Conservation (phyloP, 2,113 vertebrate species). For the Vulpes lagopus region DNA sequence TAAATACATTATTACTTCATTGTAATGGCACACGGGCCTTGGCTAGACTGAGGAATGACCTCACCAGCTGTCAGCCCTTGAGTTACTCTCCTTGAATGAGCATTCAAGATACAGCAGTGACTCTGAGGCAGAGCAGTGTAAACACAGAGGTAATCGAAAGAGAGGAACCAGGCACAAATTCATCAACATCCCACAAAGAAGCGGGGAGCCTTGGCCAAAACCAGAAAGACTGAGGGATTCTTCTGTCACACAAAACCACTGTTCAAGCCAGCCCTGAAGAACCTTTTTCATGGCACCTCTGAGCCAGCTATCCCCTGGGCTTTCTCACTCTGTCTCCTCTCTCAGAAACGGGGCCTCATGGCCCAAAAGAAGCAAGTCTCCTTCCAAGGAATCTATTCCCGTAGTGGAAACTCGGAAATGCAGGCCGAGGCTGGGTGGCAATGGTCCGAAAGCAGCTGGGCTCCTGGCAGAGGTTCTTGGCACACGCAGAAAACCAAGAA, state of each 20-base stretch:
- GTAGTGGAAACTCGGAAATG: slow-evolving; percentile 62
- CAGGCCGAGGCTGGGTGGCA: slow-evolving; percentile 24
- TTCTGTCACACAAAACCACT: slow-evolving; percentile 49
- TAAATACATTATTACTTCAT: slow-evolving; percentile 91
- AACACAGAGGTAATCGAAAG: not conserved
- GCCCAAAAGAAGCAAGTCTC: slow-evolving; percentile 69
- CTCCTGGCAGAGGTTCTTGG: slow-evolving; percentile 37
- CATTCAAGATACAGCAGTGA: slow-evolving; percentile 46
- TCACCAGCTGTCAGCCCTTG: slow-evolving; percentile 87
- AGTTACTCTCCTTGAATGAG: slow-evolving; percentile 75
- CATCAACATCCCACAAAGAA: not conserved
- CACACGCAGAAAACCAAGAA: slow-evolving; percentile 53
- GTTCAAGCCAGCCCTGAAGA: not conserved
- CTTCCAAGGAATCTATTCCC: slow-evolving; percentile 69
- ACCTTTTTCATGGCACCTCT: slow-evolving; percentile 39
- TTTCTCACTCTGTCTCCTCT: slow-evolving; percentile 65
- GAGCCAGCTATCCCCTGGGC: not conserved
- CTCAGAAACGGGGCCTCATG: slow-evolving; percentile 9
- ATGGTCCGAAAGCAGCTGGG: slow-evolving; percentile 64
- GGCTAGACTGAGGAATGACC: slow-evolving; percentile 86
- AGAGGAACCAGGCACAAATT: slow-evolving; percentile 33
- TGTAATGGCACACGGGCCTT: slow-evolving; percentile 88
- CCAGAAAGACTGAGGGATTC: not conserved
- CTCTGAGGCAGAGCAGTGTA: not conserved
- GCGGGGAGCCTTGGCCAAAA: not conserved